phyloP scores from a whole-genome alignment of 1,140 invertebrate genomes.

The Drosophila seguyi region DNA sequence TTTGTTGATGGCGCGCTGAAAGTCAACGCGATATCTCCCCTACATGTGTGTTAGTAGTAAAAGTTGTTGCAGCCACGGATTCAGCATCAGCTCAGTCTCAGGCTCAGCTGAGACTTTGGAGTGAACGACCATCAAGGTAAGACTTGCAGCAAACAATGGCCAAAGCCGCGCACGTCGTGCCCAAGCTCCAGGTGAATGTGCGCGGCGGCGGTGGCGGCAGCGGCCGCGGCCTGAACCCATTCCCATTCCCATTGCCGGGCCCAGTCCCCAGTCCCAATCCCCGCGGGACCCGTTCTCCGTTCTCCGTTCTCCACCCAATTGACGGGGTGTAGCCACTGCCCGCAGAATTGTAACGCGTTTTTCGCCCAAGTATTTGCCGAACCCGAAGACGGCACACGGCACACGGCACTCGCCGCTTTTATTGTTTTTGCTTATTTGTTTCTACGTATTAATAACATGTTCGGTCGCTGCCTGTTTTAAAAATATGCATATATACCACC shows the following conservation, averaged over 20 bases:
- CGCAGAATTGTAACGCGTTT: slow-evolving; percentile 82
- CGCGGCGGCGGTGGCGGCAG: slow-evolving; percentile 18
- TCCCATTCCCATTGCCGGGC: slow-evolving; percentile 31
- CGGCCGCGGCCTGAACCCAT: slow-evolving; percentile 27
- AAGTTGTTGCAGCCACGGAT: slow-evolving; percentile 70
- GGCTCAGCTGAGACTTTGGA: slow-evolving; percentile 22
- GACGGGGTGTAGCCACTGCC: slow-evolving; percentile 66
- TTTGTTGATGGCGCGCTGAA: slow-evolving; percentile 82
- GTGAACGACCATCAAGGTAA: slow-evolving; percentile 84
- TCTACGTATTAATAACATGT: slow-evolving; percentile 84
- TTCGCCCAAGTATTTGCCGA: slow-evolving; percentile 37
- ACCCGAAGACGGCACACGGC: slow-evolving; percentile 17
- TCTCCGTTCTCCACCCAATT: slow-evolving; percentile 40
- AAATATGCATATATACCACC: slow-evolving; percentile 68
- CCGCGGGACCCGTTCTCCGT: slow-evolving; percentile 13
- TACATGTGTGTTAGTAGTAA: slow-evolving; percentile 81
- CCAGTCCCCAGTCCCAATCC: slow-evolving; percentile 16
- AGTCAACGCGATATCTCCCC: slow-evolving; percentile 59
- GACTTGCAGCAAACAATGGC: slow-evolving; percentile 75
- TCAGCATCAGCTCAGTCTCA: slow-evolving; percentile 23
- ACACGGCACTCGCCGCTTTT: slow-evolving; percentile 59
- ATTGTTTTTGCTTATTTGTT: slow-evolving; percentile 84
- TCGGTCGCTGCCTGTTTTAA: slow-evolving; percentile 75
- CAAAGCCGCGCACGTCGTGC: slow-evolving; percentile 70
- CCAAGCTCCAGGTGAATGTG: slow-evolving; percentile 79